Percentiles rank a stretch among this genome's conserved stretches.
Conservation (phyloP, 2,113 vertebrate species). For the Micromys minutus region DNA sequence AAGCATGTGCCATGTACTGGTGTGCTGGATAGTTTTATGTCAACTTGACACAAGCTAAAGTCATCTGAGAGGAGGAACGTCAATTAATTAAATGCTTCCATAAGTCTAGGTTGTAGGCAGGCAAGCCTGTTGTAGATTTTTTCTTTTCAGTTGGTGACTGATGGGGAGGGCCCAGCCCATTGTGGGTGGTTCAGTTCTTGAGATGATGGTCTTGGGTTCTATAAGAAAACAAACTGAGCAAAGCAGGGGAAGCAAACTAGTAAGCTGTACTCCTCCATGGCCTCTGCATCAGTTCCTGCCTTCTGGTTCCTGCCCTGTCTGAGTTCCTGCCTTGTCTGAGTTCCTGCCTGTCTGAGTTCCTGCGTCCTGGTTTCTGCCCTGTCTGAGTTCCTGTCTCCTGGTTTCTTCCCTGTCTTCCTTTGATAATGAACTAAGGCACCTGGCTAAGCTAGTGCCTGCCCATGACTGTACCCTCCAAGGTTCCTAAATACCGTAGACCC, state of each 20-base stretch:
- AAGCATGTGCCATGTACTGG: neutral
- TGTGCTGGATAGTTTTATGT: neutral
- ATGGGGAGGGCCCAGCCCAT: neutral
- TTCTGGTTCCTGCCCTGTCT: neutral
- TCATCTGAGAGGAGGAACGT: neutral
- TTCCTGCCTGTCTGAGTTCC: neutral
- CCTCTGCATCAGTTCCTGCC: neutral
- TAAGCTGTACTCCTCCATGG: neutral
- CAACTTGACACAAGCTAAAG: neutral
- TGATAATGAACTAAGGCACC: neutral
- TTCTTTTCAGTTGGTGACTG: neutral
- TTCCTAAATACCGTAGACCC: too few relatives aligned
- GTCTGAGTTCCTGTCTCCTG: too few relatives aligned
- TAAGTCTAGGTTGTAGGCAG: neutral
- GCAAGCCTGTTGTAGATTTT: neutral
- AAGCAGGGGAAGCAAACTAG: neutral
- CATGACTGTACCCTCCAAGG: neutral
- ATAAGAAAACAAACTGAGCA: neutral
- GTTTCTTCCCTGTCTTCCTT: too few relatives aligned
- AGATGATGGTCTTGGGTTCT: neutral
- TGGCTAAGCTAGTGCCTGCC: neutral
- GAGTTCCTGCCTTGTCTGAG: neutral
- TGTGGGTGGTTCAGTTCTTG: neutral
- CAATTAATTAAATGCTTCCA: neutral
- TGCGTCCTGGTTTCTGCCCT: neutral